Conservation (phyloP, 2,888 invertebrate species). For the Conistra vaccinii region DNA sequence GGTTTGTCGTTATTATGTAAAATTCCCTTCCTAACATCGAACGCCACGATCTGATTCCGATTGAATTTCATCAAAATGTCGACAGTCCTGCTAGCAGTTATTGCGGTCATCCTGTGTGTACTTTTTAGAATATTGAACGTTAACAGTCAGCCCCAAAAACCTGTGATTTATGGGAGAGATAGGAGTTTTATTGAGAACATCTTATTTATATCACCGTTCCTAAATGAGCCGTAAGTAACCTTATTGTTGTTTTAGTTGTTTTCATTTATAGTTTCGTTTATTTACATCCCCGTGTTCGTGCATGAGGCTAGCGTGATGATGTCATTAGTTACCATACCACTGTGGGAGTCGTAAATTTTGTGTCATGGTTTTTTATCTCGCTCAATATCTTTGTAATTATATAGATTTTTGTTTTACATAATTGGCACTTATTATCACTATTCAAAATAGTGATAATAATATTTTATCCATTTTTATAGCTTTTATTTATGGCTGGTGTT, state of each 20-base stretch:
- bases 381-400: conserved; percentile 2
- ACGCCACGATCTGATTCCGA: conserved; percentile 59
- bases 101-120: conserved; percentile 95
- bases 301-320: conserved; percentile 73
- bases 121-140: conserved; percentile 96
- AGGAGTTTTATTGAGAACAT: conserved; percentile 94
- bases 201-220: conserved; percentile 94
- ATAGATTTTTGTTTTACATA: conserved; percentile 8
- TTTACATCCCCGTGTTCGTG: conserved; percentile 37
- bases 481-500: conserved; percentile 22
- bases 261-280: conserved; percentile 34
- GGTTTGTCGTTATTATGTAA: conserved; percentile 82
- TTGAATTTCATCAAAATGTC: conserved; percentile 91
- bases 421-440: conserved; percentile 4
- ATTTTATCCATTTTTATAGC: conserved; percentile 38
- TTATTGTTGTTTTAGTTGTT: conserved; percentile 28
- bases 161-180: conserved; percentile 94
- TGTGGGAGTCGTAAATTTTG: conserved; percentile 55
- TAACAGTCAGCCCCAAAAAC: conserved; percentile 95
- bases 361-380: conserved; percentile 22
- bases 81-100: conserved; percentile 94
- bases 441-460: conserved; percentile 11
- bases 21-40: conserved; percentile 66
- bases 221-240: conserved; percentile 95
- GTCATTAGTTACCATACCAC: conserved; percentile 72